Percentiles rank a stretch among this genome's conserved stretches.
phyloP scores from a whole-genome alignment of 2,113 vertebrate species.

The Ceyx cyanopectus region DNA sequence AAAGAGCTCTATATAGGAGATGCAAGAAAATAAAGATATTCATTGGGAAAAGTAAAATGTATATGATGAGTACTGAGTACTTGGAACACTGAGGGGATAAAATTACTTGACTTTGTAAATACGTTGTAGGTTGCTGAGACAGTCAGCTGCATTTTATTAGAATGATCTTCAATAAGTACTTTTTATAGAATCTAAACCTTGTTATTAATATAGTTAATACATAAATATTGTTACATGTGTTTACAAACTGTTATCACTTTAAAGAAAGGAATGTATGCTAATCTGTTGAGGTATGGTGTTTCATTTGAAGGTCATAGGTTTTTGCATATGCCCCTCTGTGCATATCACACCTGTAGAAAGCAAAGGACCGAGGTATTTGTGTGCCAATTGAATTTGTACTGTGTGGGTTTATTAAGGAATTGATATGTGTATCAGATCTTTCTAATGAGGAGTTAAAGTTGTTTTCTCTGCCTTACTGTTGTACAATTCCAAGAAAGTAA shows the following conservation, averaged over 20 bases:
- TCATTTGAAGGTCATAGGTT: neutral
- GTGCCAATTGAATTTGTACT: neutral
- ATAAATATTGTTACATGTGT: conserved; percentile 18
- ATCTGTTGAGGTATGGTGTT: neutral
- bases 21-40: conserved; percentile 28
- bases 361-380: neutral
- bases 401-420: neutral
- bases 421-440: neutral
- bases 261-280: conserved; percentile 34
- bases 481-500: neutral
- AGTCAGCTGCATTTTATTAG: conserved; percentile 24
- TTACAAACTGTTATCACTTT: conserved; percentile 31
- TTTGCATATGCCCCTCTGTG: neutral
- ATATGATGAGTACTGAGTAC: conserved; percentile 78
- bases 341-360: neutral
- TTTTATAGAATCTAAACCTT: conserved; percentile 14
- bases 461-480: neutral
- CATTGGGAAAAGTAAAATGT: conserved; percentile 44
- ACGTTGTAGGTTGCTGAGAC: neutral
- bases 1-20: conserved; percentile 3
- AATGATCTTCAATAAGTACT: neutral
- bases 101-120: conserved; percentile 33
- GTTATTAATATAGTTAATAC: conserved; percentile 15
- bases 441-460: neutral
- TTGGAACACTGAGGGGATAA: conserved; percentile 69